Evolutionary conservation across 1,140 invertebrate genomes (phyloP), one percentile per base, ranked within the genome.

Genomic region (Monochamus saltuarius): DNA sequence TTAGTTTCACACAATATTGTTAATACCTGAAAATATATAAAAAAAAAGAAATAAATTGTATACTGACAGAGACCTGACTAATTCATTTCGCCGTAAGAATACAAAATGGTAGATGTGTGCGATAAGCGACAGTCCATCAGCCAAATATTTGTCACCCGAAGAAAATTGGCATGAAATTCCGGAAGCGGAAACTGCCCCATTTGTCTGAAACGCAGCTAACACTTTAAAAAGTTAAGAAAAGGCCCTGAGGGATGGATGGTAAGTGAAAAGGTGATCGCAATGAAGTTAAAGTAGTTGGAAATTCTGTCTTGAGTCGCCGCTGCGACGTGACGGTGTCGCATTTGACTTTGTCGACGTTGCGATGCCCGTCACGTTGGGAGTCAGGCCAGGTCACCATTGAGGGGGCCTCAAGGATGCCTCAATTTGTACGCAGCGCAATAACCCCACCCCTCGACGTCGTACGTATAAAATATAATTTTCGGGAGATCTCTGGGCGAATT

Each of bases 371-470:
- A 66, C 65, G 65, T 62, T 19, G 39, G 35, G 40, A 54, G 61
- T 66, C 61, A 66, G 45, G 56, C 55, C 42, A 58, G 65, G 65
- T 66, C 65, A 58, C 54, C 65, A 51, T 55, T 55, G 65, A 64
- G 64, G 64, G 61, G 55, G 55, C 53, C 61, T 55, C 42, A 43
- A 56, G 57, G 62, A 65, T 65, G 62, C 62, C 54, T 66, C 65
- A 66, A 66, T 66, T 66, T 66, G 65, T 66, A 66, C 65, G 61
- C 65, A 42, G 57, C 54, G 56, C 22, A 29, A 29, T 29, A 29
- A 29, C 22, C 22, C 22, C 22, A 29, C 22, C 6, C 22, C 22
- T 6, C 22, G n/a, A n/a, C 22, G 22, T 6, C 22, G 22, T 29
- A n/a, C 22, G 22, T 29, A 29, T 29, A 39, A 59, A 59, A 59